Percentiles rank a stretch among this genome's conserved stretches.
Evolutionary conservation across 2,797 vertebrate genomes (phyloP).

Genomic region (Arnoldichthys spilopterus): DNA sequence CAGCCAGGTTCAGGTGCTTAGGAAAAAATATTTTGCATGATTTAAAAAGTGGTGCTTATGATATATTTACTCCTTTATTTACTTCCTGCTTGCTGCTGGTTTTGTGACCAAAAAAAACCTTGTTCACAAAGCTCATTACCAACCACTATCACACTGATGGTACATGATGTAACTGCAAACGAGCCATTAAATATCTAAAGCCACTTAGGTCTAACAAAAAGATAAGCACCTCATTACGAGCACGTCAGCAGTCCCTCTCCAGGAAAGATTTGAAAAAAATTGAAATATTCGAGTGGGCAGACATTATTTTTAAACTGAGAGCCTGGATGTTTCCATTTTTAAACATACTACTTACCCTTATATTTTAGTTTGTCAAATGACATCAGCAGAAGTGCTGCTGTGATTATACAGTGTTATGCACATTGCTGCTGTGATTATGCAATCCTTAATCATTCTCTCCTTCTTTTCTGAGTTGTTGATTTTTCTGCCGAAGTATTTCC

Average conservation of each 20-base stretch:
- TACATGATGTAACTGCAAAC: conserved; percentile 68
- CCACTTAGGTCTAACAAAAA: conserved; percentile 64
- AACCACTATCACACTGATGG: conserved; percentile 73
- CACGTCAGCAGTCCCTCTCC: conserved; percentile 70
- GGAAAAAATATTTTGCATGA: conserved; percentile 15
- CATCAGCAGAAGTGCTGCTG: background rate
- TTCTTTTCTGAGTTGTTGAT: conserved; percentile 26
- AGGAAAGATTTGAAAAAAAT: background rate
- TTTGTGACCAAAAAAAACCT: conserved; percentile 59
- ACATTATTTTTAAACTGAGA: background rate
- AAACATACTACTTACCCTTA: too few relatives aligned
- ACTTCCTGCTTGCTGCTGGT: background rate
- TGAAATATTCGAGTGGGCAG: background rate
- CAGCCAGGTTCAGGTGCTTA: conserved; percentile 43
- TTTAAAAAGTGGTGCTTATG: background rate
- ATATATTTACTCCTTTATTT: background rate
- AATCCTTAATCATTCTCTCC: background rate
- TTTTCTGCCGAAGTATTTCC: background rate
- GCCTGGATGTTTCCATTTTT: background rate
- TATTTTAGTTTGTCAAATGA: background rate
- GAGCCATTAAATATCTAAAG: conserved; percentile 57
- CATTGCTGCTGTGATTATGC: too few relatives aligned
- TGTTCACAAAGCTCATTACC: conserved; percentile 77
- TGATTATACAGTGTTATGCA: too few relatives aligned
- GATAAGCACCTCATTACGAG: conserved; percentile 61